Conservation (phyloP, 2,888 invertebrate species). For the Orthosia gothica region DNA sequence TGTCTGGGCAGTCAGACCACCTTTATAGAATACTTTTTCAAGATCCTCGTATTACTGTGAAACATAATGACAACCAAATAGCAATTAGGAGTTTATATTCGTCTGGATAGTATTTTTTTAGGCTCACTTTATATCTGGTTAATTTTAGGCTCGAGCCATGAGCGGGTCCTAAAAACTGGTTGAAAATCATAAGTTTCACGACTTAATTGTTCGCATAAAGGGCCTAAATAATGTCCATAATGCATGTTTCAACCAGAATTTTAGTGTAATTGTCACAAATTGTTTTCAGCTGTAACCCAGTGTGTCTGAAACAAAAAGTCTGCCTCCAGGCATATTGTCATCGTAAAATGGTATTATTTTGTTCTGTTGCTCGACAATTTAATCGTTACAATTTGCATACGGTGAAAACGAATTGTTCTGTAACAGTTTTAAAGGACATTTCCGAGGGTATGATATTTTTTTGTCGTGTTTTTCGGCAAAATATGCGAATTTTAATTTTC, state of each 20-base stretch:
- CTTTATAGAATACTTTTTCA: not conserved
- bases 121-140: too few species aligned
- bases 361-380: constrained; percentile 56
- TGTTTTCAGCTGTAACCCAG: constrained; percentile 27
- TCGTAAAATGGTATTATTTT: constrained; percentile 55
- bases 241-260: not conserved
- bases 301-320: constrained; percentile 25
- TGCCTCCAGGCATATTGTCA: constrained; percentile 42
- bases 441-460: constrained; percentile 36
- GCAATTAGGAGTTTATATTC: too few species aligned
- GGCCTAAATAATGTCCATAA: not conserved
- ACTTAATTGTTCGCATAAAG: not conserved
- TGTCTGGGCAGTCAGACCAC: not conserved
- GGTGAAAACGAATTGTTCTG: constrained; percentile 50
- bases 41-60: too few species aligned
- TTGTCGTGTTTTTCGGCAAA: constrained; percentile 31
- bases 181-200: not conserved
- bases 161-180: too few species aligned
- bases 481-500: constrained; percentile 27
- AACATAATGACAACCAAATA: too few species aligned
- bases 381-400: constrained; percentile 61
- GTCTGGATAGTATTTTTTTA: too few species aligned
- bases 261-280: constrained; percentile 8
- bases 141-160: too few species aligned
- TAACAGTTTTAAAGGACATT: constrained; percentile 63